These are phyloP conservation scores for Microtus montanus DNA, from an alignment of 2,113 vertebrate genomes.

Conservation along the genomic window DNA sequence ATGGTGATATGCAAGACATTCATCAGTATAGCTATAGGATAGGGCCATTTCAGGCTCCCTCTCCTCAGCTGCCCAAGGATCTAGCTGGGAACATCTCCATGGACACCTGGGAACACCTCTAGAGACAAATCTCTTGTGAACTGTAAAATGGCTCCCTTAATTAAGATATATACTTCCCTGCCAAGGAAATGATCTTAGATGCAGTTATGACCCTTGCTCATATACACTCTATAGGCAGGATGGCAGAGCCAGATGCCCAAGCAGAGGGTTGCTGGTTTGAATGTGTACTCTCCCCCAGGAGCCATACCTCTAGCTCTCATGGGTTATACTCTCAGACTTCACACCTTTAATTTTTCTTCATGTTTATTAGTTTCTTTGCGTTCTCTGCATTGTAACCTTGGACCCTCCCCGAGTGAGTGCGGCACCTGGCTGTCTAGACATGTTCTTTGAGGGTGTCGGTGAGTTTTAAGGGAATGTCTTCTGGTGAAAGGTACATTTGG, in stretches of 20 bases:
- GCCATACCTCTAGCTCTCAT: not conserved
- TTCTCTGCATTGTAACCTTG: not conserved
- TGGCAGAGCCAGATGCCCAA: not conserved
- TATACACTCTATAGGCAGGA: not conserved
- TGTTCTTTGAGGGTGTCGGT: not conserved
- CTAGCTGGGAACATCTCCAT: too few relatives aligned
- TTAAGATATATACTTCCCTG: too few relatives aligned
- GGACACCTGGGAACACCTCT: too few relatives aligned
- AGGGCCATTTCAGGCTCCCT: too few relatives aligned
- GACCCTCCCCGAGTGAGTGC: not conserved
- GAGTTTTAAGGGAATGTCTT: slow-evolving; percentile 34
- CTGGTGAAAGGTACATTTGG: not conserved
- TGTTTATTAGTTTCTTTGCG: not conserved
- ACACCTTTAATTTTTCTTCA: not conserved
- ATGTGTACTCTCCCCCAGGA: not conserved
- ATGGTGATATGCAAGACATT: too few relatives aligned
- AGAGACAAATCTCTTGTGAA: too few relatives aligned
- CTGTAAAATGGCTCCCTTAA: too few relatives aligned
- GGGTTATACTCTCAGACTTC: not conserved
- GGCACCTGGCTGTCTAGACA: not conserved
- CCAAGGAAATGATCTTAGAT: not conserved
- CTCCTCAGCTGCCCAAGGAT: too few relatives aligned
- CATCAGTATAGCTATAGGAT: too few relatives aligned
- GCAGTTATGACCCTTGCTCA: not conserved
- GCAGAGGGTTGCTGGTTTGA: not conserved